Evolutionary conservation across 2,888 invertebrate genomes (phyloP), one percentile per base, ranked within the genome.

Genomic region (Seira sanloemensis): DNA sequence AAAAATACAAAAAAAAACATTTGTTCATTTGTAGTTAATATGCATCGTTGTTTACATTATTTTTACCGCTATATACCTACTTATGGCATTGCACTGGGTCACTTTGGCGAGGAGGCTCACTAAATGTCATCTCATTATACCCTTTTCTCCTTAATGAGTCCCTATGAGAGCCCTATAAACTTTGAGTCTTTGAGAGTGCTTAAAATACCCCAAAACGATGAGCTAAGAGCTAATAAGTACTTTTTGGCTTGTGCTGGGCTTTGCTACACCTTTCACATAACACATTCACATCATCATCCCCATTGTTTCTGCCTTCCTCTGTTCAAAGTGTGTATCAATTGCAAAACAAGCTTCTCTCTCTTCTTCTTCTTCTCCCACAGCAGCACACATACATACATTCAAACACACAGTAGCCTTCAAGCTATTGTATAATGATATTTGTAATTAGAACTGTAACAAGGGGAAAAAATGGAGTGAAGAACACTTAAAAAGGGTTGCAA

Each of bases 61-160:
- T 37, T 37, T 37, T 37, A 37, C 37, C 37, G 37, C 37, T 37
- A 37, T 37, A 78, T 81, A 86, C 86, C 88, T 87, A 87, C 88
- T 88, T 87, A 88, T 88, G 87, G 87, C 85, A 73, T 79, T 80
- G 66, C 75, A 86, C 85, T 85, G 37, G 37, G 37, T 12, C 37
- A 37, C 12, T n/a, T n/a, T n/a, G n/a, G n/a, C n/a, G n/a, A n/a
- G n/a, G n/a, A n/a, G n/a, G n/a, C n/a, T n/a, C n/a, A 37, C 12
- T 4, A 12, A 12, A 37, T 37, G 37, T 12, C 37, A 37, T 12
- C 37, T 37, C 37, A 37, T 37, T 37, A 37, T 37, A n/a, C n/a
- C 37, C 37, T 12, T 37, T 7, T 37, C 12, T 37, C 37, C 37
- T n/a, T 37, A 37, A 37, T 37, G 37, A 37, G 12, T 37, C 37